phyloP scores from a whole-genome alignment of 2,888 invertebrate species.

The Oscheius sp. region DNA sequence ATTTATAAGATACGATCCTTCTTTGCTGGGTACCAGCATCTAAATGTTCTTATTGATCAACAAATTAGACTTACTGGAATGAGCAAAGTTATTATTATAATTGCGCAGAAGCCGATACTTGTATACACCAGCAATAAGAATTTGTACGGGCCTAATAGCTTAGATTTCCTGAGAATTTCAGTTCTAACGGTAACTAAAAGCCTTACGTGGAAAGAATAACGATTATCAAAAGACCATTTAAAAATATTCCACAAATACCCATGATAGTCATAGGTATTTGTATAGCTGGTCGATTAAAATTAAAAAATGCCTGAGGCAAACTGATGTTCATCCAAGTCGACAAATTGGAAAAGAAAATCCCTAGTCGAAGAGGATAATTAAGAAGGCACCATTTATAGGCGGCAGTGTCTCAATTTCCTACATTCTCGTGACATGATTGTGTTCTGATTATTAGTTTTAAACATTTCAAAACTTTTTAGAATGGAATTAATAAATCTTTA shows the following conservation, averaged over 20 bases:
- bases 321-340: too few species aligned
- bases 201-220: not conserved
- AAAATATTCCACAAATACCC: not conserved
- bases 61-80: not conserved
- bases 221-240: not conserved
- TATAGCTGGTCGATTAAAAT: not conserved
- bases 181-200: not conserved
- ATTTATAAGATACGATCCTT: not conserved
- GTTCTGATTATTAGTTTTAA: too few species aligned
- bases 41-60: not conserved
- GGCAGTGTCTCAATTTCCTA: too few species aligned
- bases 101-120: not conserved
- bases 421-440: too few species aligned
- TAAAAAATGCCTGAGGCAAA: too few species aligned
- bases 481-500: too few species aligned
- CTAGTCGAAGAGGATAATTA: too few species aligned
- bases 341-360: too few species aligned
- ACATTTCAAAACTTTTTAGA: too few species aligned
- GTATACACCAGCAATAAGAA: slow-evolving; percentile 1
- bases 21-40: not conserved
- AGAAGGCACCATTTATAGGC: too few species aligned
- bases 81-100: not conserved
- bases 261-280: not conserved
- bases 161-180: not conserved
- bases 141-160: slow-evolving; percentile 2